These are phyloP conservation scores for Monopterus albus DNA, from an alignment of 2,113 vertebrate species.

Conservation along the genomic window DNA sequence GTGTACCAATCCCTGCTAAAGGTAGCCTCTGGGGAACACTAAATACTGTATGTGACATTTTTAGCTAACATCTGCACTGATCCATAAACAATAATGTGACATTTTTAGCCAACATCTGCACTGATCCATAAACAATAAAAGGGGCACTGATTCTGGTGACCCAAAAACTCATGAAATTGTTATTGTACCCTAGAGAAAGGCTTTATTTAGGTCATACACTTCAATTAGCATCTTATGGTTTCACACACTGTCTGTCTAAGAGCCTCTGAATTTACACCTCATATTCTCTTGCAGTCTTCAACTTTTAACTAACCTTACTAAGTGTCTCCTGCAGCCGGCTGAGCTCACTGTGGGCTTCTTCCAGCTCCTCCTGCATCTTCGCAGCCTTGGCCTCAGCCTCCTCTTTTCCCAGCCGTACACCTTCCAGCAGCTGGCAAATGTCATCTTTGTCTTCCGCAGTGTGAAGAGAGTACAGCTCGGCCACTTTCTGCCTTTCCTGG, in stretches of 20 bases:
- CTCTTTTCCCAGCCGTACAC: conserved; percentile 90
- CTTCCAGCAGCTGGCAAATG: conserved; percentile 92
- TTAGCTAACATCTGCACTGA: too few relatives aligned
- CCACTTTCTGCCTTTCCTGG: conserved; percentile 92
- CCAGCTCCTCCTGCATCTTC: conserved; percentile 88
- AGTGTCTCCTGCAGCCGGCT: conserved; percentile 88
- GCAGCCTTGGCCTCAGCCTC: conserved; percentile 89
- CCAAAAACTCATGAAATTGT: not conserved
- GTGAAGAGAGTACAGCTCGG: conserved; percentile 92
- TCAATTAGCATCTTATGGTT: conserved; percentile 12
- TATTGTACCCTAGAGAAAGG: not conserved
- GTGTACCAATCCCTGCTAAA: not conserved
- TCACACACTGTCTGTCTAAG: not conserved
- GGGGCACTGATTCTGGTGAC: not conserved
- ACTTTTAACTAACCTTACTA: conserved; percentile 85
- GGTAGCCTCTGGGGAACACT: not conserved
- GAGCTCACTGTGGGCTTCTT: conserved; percentile 87
- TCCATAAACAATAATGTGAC: too few relatives aligned
- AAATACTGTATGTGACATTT: too few relatives aligned
- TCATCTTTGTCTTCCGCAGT: conserved; percentile 91
- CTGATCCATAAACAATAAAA: too few relatives aligned
- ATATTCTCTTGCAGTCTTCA: not conserved
- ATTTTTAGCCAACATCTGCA: too few relatives aligned
- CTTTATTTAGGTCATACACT: conserved; percentile 30
- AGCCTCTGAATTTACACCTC: not conserved